Evolutionary conservation across 2,797 vertebrate genomes (phyloP).

Genomic region (Labroides dimidiatus): DNA sequence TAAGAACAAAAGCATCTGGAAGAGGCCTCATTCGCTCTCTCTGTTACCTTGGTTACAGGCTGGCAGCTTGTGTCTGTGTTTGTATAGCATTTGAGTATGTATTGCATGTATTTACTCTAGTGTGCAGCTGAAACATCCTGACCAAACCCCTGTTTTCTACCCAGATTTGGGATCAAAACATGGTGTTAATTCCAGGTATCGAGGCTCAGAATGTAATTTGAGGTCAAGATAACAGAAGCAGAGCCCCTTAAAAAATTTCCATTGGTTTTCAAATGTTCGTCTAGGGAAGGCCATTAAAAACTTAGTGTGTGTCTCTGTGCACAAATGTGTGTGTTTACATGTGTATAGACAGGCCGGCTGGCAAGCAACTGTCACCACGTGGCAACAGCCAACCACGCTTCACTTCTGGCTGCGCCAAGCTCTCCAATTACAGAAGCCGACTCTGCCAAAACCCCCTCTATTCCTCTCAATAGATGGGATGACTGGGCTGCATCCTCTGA

Average conservation of each 20-base stretch:
- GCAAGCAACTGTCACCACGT: constrained; percentile 74
- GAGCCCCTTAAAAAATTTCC: constrained; percentile 8
- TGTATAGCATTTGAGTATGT: constrained; percentile 44
- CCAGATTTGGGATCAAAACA: constrained; percentile 4
- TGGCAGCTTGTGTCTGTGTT: constrained; percentile 57
- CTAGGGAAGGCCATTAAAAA: constrained; percentile 17
- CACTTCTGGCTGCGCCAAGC: constrained; percentile 69
- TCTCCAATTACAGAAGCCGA: constrained; percentile 79
- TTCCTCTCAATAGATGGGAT: constrained; percentile 71
- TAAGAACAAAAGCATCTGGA: constrained; percentile 80
- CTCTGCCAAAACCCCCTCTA: constrained; percentile 73
- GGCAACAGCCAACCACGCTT: constrained; percentile 73
- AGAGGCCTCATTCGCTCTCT: constrained; percentile 65
- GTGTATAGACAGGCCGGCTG: constrained; percentile 60
- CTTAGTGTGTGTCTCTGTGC: constrained; percentile 10
- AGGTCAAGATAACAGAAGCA: background rate
- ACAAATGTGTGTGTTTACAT: constrained; percentile 21
- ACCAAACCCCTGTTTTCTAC: background rate
- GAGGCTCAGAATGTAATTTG: constrained; percentile 13
- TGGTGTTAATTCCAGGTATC: background rate
- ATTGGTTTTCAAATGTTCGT: constrained; percentile 6
- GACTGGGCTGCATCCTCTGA: constrained; percentile 72
- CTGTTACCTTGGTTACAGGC: constrained; percentile 80
- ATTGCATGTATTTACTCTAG: constrained; percentile 43
- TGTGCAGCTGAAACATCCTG: constrained; percentile 10